These are phyloP conservation scores for Cyprinodon tularosa DNA, from an alignment of 2,113 vertebrate genomes.

Conservation along the genomic window DNA sequence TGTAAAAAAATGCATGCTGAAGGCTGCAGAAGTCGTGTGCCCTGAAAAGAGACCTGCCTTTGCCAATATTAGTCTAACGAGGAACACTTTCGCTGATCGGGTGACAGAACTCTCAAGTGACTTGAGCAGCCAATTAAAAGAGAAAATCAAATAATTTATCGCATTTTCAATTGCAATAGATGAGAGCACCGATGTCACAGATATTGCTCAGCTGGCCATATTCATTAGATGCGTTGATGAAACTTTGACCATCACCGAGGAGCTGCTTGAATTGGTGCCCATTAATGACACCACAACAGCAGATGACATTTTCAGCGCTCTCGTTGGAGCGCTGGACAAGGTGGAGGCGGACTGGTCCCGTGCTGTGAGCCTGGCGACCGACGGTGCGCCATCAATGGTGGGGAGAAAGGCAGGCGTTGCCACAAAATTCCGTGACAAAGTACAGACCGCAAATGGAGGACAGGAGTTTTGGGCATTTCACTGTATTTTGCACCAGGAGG, in stretches of 20 bases:
- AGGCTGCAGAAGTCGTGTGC: background rate
- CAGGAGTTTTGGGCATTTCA: background rate
- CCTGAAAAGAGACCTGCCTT: background rate
- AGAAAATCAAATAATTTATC: background rate
- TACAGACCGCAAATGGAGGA: background rate
- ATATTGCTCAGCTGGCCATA: constrained; percentile 1
- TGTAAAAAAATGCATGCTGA: background rate
- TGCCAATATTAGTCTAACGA: background rate
- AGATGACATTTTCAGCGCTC: constrained; percentile 19
- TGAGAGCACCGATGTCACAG: background rate
- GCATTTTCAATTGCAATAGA: constrained; percentile 7
- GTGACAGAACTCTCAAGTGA: background rate
- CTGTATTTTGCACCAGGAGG: constrained; percentile 3
- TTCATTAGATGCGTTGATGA: constrained; percentile 2
- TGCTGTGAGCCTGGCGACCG: constrained; percentile 29
- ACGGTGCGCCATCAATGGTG: background rate
- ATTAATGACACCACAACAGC: background rate
- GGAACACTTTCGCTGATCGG: background rate
- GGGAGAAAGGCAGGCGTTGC: background rate
- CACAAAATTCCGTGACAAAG: background rate
- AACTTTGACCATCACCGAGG: background rate
- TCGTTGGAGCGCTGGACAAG: background rate
- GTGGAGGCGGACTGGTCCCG: constrained; percentile 12
- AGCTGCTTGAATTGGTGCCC: background rate
- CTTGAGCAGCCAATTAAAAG: background rate